Percentiles rank a stretch among this genome's conserved stretches.
Conservation (phyloP, 23 tunicate species). For the Ascidia mentula region DNA sequence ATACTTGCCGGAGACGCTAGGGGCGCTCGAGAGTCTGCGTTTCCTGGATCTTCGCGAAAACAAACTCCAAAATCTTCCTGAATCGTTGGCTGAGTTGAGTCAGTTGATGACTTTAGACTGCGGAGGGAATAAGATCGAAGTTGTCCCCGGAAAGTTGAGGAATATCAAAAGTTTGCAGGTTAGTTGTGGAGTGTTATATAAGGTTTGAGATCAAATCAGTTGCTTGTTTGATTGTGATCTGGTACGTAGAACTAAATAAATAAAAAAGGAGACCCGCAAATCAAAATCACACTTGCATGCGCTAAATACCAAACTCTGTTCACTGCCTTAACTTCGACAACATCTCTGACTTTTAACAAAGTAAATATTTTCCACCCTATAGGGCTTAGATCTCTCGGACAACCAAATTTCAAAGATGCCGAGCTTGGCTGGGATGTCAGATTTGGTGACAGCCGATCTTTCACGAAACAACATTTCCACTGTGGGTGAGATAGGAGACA, state of each 20-base stretch:
- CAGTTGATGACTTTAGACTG: constrained; percentile 66
- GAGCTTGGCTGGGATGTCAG: constrained; percentile 46
- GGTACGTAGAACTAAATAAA: no score
- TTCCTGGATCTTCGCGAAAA: constrained; percentile 65
- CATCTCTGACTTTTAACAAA: no score
- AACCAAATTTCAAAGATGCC: constrained; percentile 47
- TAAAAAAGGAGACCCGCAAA: no score
- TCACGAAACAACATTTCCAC: constrained; percentile 55
- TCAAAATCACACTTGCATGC: no score
- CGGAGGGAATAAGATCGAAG: constrained; percentile 51
- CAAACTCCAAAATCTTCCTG: constrained; percentile 46
- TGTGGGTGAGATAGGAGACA: constrained; percentile 43
- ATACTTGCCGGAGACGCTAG: constrained; percentile 49
- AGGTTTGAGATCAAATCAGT: no score
- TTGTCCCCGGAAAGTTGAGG: constrained; percentile 55
- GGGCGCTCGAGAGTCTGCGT: constrained; percentile 41
- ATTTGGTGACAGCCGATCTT: constrained; percentile 66
- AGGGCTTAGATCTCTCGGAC: constrained; percentile 80
- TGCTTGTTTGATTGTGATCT: no score
- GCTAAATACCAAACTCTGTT: no score
- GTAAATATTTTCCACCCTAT: no score
- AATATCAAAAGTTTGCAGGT: background rate
- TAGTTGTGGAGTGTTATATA: no score
- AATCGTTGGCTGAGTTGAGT: constrained; percentile 40
- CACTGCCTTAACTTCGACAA: no score